A percentile compares a stretch with the other conserved stretches of the same genome.
These are phyloP conservation scores for Megaleporinus macrocephalus DNA, from an alignment of 2,113 vertebrate species.

Conservation along the genomic window DNA sequence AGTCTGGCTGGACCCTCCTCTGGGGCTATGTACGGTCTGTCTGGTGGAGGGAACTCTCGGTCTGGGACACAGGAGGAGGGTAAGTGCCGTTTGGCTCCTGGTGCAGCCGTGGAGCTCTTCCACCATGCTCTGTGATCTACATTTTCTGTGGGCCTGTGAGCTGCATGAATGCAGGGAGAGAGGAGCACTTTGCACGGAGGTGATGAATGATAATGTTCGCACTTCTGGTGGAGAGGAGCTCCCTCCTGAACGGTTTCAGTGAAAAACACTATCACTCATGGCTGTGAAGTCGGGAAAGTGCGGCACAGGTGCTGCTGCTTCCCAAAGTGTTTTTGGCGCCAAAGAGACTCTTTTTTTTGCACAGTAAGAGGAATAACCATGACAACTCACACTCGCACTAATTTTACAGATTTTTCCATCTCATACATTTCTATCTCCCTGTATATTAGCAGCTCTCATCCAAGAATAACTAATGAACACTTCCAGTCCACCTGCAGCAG, in stretches of 20 bases:
- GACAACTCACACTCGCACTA: neutral
- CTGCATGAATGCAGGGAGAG: neutral
- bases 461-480: neutral
- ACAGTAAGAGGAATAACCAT: neutral
- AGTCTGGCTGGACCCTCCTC: slow-evolving; percentile 40
- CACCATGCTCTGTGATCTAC: slow-evolving; percentile 38
- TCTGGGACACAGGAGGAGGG: slow-evolving; percentile 39
- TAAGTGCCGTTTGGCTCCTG: slow-evolving; percentile 51
- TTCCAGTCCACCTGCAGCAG: neutral
- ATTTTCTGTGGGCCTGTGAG: slow-evolving; percentile 36
- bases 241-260: slow-evolving; percentile 45
- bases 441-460: neutral
- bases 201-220: slow-evolving; percentile 52
- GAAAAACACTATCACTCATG: slow-evolving; percentile 53
- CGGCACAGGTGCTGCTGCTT: slow-evolving; percentile 49
- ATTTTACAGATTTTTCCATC: neutral
- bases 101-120: slow-evolving; percentile 29
- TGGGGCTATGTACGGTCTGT: slow-evolving; percentile 4
- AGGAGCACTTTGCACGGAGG: neutral
- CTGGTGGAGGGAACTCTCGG: slow-evolving; percentile 18
- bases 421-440: neutral
- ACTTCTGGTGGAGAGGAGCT: slow-evolving; percentile 36
- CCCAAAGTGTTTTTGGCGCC: slow-evolving; percentile 32
- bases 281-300: slow-evolving; percentile 27
- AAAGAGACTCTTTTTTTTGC: neutral